Conservation (phyloP, 2,888 invertebrate genomes). For the Bombylius major region DNA sequence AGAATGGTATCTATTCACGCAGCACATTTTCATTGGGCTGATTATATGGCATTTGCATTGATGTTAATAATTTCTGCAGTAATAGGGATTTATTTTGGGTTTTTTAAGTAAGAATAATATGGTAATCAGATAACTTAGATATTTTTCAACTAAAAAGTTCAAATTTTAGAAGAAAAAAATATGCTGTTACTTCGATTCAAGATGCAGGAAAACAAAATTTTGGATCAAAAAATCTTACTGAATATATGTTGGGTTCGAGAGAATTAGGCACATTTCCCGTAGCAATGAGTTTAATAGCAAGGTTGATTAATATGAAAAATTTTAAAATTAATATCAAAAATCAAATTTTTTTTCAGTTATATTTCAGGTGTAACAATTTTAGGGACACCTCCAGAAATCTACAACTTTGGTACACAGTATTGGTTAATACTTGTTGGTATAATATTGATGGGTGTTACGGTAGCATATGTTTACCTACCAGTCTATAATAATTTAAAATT, state of each 20-base stretch:
- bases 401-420: constrained; percentile 75
- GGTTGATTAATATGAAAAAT: constrained; percentile 38
- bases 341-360: constrained; percentile 48
- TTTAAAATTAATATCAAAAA: not conserved
- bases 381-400: constrained; percentile 78
- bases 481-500: constrained; percentile 65
- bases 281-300: constrained; percentile 74
- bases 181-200: not conserved
- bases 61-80: constrained; percentile 59
- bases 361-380: constrained; percentile 79
- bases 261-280: constrained; percentile 69
- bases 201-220: constrained; percentile 20
- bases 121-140: too few relatives aligned
- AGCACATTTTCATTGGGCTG: constrained; percentile 20
- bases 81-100: constrained; percentile 57
- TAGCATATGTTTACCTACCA: constrained; percentile 61
- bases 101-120: constrained; percentile 23
- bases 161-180: constrained; percentile 2
- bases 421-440: constrained; percentile 63
- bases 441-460: constrained; percentile 50
- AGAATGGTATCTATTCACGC: not conserved
- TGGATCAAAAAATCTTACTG: constrained; percentile 45
- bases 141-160: too few relatives aligned
- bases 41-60: constrained; percentile 58
- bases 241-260: constrained; percentile 65